Base-by-base conservation (phyloP, 2,113 vertebrate species). In the Rissa tridactyla region DNA sequence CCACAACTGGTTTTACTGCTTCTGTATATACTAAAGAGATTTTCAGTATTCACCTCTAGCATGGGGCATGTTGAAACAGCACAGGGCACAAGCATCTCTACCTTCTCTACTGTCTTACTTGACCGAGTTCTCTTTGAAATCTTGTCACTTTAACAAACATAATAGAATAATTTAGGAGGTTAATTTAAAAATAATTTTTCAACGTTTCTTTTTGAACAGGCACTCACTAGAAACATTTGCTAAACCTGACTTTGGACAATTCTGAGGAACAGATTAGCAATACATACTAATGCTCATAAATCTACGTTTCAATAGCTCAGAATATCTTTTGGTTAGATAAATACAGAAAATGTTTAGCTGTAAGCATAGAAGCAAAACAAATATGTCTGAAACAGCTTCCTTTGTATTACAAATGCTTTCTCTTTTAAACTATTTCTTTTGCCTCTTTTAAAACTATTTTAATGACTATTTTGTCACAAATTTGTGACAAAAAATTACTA, bases 1-100 rank as follows among this genome's bases (percentile, higher is more conserved):
- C 83, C 52, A 58, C 27, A 96, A 93, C 83, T 84, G 70, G 77
- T 85, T 95, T 92, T 87, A 94, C 80, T 82, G 83, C 85, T 93
- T 90, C 69, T 75, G 61, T 46, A 46, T n/a, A 65, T 20, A 54
- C 61, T 79, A 44, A 47, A 84, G 68, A 88, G 55, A 78, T 84
- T 69, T 84, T 76, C 80, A 71, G 42, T 70, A 85, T 92, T 88
- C 52, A 90, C 70, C 32, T 82, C 65, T 83, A 92, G 86, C 77
- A 79, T 0, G 86, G 54, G 49, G 57, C 83, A 82, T 49, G 85
- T 46, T 78, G 86, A 68, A 95, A 93, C 73, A 89, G 82, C 91
- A 81, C 73, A 76, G 19, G 69, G 52, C 57, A 72, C 40, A 76
- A 76, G 69, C 61, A 94, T 73, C 46, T 89, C 73, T 91, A 49